Conservation (phyloP, 2,797 vertebrate genomes). For the Champsocephalus gunnari region DNA sequence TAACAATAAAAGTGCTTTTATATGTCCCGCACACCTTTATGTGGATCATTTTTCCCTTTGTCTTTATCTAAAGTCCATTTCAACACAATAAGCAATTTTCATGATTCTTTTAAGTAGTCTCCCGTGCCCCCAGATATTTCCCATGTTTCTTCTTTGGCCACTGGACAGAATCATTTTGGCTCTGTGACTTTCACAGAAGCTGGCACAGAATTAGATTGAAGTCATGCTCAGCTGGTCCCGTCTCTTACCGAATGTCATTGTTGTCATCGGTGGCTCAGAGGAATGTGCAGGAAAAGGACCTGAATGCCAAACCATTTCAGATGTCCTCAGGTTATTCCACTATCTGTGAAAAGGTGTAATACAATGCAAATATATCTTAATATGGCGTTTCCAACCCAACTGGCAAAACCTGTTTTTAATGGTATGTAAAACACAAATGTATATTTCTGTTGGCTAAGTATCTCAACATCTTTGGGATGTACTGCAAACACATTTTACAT, state of each 20-base stretch:
- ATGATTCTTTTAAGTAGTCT: slow-evolving; percentile 33
- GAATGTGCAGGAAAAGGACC: slow-evolving; percentile 50
- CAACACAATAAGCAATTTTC: slow-evolving; percentile 3
- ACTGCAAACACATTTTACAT: neutral
- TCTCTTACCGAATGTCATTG: slow-evolving; percentile 72
- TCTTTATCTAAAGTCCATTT: slow-evolving; percentile 19
- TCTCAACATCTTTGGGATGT: neutral
- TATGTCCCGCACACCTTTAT: neutral
- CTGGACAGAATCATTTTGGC: slow-evolving; percentile 62
- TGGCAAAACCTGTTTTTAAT: slow-evolving; percentile 1
- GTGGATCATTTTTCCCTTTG: neutral
- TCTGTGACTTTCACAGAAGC: slow-evolving; percentile 74
- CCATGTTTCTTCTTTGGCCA: slow-evolving; percentile 55
- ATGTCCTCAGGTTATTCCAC: slow-evolving; percentile 46
- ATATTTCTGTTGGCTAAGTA: neutral
- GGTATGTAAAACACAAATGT: neutral
- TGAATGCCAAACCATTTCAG: slow-evolving; percentile 60
- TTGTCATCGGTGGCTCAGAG: slow-evolving; percentile 59
- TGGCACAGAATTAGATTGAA: slow-evolving; percentile 74
- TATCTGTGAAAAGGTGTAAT: slow-evolving; percentile 3
- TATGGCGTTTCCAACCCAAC: neutral
- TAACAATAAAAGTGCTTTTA: neutral
- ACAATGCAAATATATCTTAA: slow-evolving; percentile 22
- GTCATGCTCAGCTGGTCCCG: slow-evolving; percentile 70
- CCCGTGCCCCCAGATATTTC: slow-evolving; percentile 33